phyloP scores from a whole-genome alignment of 2,888 invertebrate genomes.

The Autographa gamma region DNA sequence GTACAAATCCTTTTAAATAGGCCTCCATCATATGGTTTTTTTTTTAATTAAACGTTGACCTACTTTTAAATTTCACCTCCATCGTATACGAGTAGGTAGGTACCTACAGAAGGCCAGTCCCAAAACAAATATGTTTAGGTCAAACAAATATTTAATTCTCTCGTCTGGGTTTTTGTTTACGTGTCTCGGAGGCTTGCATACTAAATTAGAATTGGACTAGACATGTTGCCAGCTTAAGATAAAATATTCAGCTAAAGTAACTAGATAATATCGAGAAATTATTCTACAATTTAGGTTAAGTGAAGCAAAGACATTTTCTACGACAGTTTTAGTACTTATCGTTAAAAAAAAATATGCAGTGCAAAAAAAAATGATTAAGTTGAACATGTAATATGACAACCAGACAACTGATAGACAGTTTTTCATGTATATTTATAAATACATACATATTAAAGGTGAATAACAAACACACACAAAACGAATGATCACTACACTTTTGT shows the following conservation, averaged over 20 bases:
- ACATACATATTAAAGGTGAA: no score
- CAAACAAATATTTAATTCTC: slow-evolving; percentile 2
- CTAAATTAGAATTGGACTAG: not conserved
- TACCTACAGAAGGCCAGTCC: not conserved
- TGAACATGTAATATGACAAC: no score
- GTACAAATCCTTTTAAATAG: not conserved
- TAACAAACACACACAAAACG: no score
- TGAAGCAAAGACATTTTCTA: not conserved
- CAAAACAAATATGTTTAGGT: slow-evolving; percentile 4
- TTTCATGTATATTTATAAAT: no score
- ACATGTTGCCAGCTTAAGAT: not conserved
- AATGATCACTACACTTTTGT: no score
- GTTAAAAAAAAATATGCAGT: no score
- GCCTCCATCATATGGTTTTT: not conserved
- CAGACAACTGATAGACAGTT: no score
- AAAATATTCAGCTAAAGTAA: not conserved
- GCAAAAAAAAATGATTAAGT: no score
- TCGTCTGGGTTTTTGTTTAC: slow-evolving; percentile 3
- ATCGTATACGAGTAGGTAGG: not conserved
- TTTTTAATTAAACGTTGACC: not conserved
- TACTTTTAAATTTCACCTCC: not conserved
- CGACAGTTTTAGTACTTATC: not conserved
- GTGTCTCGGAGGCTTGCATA: slow-evolving; percentile 4
- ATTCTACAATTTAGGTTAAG: not conserved
- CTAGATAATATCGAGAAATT: not conserved